These are phyloP conservation scores for Drosophila kikkawai DNA, from an alignment of 1,140 invertebrate species.

Conservation along the genomic window DNA sequence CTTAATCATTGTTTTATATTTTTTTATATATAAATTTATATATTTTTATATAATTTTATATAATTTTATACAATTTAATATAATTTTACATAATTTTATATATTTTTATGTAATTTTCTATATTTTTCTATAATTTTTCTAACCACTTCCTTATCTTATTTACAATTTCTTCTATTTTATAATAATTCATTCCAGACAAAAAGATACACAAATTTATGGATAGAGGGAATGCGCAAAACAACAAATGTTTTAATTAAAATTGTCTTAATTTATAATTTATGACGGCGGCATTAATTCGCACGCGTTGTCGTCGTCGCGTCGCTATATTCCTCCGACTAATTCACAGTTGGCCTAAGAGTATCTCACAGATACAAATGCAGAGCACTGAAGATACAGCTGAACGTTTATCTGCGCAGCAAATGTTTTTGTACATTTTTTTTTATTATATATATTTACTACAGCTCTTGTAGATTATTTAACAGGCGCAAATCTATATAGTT, in stretches of 20 bases:
- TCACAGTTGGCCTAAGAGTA: conserved; percentile 71
- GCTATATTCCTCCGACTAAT: conserved; percentile 49
- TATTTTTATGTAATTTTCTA: neutral
- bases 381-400: conserved; percentile 17
- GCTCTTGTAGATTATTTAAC: neutral
- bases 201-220: neutral
- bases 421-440: conserved; percentile 35
- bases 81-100: too few species aligned
- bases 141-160: neutral
- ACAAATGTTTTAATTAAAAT: conserved; percentile 78
- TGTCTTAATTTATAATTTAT: conserved; percentile 81
- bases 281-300: conserved; percentile 77
- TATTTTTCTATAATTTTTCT: neutral
- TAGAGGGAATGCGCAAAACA: conserved; percentile 29
- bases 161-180: conserved; percentile 2
- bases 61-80: neutral
- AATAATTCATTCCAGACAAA: neutral
- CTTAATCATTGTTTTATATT: neutral
- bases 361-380: conserved; percentile 53
- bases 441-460: conserved; percentile 1
- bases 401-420: conserved; percentile 53
- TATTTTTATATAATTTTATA: too few species aligned
- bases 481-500: neutral
- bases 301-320: conserved; percentile 37
- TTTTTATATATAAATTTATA: too few species aligned